Evolutionary conservation across 1,140 invertebrate genomes (phyloP).

Genomic region (Thrips palmi): DNA sequence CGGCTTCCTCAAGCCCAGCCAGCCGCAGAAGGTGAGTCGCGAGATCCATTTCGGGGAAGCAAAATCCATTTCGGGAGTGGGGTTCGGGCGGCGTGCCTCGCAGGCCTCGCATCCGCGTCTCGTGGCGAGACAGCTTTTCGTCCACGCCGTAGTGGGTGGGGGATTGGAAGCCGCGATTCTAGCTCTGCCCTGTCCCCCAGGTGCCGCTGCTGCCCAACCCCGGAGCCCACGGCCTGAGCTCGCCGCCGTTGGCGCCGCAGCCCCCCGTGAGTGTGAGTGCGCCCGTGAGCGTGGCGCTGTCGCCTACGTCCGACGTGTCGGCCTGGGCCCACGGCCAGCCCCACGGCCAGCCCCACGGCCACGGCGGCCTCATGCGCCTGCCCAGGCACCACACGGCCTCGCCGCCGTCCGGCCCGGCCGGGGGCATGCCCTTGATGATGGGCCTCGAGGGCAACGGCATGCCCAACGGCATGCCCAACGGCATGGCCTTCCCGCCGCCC

Average conservation of each 20-base stretch:
- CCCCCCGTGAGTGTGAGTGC: constrained; percentile 7
- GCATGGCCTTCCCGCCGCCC: constrained; percentile 10
- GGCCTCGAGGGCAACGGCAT: constrained; percentile 2
- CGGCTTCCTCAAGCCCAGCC: too few relatives aligned
- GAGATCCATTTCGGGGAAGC: too few relatives aligned
- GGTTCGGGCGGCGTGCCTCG: too few relatives aligned
- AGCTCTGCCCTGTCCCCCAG: not conserved
- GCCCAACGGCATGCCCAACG: constrained; percentile 9
- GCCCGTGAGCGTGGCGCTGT: constrained; percentile 3
- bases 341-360: too few relatives aligned
- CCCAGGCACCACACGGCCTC: too few relatives aligned
- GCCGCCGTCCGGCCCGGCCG: constrained; percentile 8
- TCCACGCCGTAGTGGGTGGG: constrained; percentile 7
- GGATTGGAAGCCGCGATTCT: constrained; percentile 1
- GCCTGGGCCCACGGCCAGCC: too few relatives aligned
- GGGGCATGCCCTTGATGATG: constrained; percentile 7
- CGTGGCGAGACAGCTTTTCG: constrained; percentile 14
- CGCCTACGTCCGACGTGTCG: too few relatives aligned
- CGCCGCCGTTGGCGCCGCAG: constrained; percentile 1
- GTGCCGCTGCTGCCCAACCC: not conserved
- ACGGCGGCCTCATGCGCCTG: constrained; percentile 7
- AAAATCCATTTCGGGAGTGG: too few relatives aligned
- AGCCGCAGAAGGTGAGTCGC: too few relatives aligned
- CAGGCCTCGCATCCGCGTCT: too few relatives aligned
- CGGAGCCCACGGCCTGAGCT: not conserved